Evolutionary conservation across 2,797 vertebrate genomes (phyloP).

Genomic region (Gymnoscopelus microlampas): DNA sequence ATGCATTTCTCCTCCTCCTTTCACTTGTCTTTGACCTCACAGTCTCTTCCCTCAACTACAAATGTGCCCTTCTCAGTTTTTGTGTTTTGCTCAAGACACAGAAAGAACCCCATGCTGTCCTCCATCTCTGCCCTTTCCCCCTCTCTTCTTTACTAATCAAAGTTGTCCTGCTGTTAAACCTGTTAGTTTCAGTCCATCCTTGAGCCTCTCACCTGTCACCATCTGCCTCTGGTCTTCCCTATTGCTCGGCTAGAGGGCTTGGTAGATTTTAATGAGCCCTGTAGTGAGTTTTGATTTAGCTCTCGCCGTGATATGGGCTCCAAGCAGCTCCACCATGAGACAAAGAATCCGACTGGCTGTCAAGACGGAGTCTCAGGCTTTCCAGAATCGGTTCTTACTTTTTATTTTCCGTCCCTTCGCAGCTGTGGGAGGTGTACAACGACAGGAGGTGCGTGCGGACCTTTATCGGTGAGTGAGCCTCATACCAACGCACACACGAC

Average conservation of each 20-base stretch:
- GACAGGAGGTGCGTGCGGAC: conserved; percentile 94
- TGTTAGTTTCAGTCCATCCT: not conserved
- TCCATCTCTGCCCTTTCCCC: conserved; percentile 1
- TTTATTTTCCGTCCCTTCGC: conserved; percentile 20
- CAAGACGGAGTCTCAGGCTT: not conserved
- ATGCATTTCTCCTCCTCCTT: not conserved
- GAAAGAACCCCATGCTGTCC: not conserved
- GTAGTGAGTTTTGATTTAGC: not conserved
- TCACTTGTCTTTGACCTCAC: not conserved
- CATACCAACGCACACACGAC: not conserved
- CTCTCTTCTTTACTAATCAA: not conserved
- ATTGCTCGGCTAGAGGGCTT: not conserved
- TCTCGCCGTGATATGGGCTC: no score
- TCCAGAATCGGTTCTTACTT: not conserved
- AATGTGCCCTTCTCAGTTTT: not conserved
- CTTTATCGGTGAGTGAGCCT: conserved; percentile 89
- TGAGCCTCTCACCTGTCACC: conserved; percentile 2
- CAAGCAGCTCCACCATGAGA: not conserved
- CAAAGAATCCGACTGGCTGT: not conserved
- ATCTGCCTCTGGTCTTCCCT: not conserved
- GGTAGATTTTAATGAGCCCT: conserved; percentile 1
- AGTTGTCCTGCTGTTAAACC: conserved; percentile 6
- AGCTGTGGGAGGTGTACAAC: conserved; percentile 97
- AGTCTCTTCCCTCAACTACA: not conserved
- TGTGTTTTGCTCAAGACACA: not conserved